These are phyloP conservation scores for Cephus pulcher DNA, from an alignment of 2,888 invertebrate species.

Conservation along the genomic window DNA sequence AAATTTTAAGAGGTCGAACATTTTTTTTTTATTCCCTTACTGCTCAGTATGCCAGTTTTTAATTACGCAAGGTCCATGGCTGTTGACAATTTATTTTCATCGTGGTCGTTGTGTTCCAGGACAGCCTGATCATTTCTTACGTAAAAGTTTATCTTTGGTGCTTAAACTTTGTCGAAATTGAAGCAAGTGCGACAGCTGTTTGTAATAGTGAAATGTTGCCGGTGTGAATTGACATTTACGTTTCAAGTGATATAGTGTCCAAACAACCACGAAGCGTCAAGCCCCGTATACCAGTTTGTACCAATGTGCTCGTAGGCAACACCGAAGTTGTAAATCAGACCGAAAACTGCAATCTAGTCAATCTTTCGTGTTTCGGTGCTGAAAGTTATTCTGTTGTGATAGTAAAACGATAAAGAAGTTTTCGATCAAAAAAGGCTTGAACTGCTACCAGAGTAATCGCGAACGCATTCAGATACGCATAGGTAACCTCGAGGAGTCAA, in stretches of 20 bases:
- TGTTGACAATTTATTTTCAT: not conserved
- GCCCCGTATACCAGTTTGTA: not conserved
- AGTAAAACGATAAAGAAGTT: not conserved
- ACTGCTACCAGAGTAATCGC: not conserved
- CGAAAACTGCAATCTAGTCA: not conserved
- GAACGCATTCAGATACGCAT: not conserved
- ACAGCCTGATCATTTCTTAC: not conserved
- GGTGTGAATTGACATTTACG: not conserved
- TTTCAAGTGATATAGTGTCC: not conserved
- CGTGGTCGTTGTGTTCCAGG: not conserved
- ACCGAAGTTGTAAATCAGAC: not conserved
- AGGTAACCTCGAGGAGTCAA: not conserved
- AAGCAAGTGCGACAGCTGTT: not conserved
- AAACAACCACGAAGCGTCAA: not conserved
- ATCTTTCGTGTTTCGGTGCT: not conserved
- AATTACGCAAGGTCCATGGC: not conserved
- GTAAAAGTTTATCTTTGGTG: not conserved
- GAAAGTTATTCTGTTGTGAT: not conserved
- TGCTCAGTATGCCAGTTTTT: not conserved
- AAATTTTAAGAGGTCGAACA: not conserved
- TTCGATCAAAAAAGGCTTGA: not conserved
- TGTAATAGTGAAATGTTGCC: not conserved
- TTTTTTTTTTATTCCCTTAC: not conserved
- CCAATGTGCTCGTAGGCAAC: not conserved
- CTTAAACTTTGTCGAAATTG: not conserved